These are phyloP conservation scores for Danionella cerebrum DNA, from an alignment of 2,113 vertebrate genomes.

Conservation along the genomic window DNA sequence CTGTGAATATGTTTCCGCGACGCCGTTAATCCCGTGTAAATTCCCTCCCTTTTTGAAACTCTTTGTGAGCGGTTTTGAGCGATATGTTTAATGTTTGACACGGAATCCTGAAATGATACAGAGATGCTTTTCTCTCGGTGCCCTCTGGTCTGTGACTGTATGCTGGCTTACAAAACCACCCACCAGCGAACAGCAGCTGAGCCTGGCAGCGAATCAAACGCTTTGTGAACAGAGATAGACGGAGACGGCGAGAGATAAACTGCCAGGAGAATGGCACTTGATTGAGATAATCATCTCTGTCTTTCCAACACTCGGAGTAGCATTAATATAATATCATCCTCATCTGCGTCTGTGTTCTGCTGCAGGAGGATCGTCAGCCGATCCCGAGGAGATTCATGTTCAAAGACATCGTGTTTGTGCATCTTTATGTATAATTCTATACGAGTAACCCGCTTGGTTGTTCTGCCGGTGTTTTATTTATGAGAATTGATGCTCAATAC, in stretches of 20 bases:
- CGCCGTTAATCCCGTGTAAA: neutral
- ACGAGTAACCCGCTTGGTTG: neutral
- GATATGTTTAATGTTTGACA: neutral
- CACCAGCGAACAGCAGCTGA: slow-evolving; percentile 46
- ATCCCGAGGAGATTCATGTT: too few species aligned
- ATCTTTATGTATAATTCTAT: neutral
- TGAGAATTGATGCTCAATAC: neutral
- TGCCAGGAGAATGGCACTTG: neutral
- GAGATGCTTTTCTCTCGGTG: neutral
- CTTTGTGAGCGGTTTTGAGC: neutral
- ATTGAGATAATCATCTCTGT: slow-evolving; percentile 8
- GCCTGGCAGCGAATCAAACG: slow-evolving; percentile 52
- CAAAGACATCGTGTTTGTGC: neutral
- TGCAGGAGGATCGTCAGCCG: neutral
- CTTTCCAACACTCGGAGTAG: neutral
- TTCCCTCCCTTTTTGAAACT: neutral
- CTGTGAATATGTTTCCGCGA: too few species aligned
- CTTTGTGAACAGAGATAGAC: neutral
- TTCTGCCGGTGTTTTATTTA: neutral
- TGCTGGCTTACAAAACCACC: slow-evolving; percentile 30
- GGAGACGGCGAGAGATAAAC: slow-evolving; percentile 3
- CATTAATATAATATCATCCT: neutral
- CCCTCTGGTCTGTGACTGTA: slow-evolving; percentile 7
- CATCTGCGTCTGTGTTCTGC: neutral
- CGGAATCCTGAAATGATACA: neutral